These are phyloP conservation scores for Mystacornis crossleyi DNA, from an alignment of 2,113 vertebrate species.

Conservation along the genomic window DNA sequence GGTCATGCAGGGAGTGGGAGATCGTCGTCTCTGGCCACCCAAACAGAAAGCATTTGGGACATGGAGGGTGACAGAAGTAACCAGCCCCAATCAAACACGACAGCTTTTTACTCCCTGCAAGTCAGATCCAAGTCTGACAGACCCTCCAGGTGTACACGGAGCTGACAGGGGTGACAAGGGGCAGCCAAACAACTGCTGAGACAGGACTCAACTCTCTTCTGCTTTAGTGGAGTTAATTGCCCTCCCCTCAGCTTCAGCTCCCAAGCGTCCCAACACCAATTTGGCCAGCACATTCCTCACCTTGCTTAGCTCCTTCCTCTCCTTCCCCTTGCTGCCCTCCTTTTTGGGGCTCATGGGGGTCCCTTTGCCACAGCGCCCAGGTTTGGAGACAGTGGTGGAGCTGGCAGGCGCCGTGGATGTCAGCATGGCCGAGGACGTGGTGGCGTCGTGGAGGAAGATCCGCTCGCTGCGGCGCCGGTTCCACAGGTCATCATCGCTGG, in stretches of 20 bases:
- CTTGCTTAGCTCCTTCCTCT: conserved; percentile 81
- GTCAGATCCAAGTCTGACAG: not conserved
- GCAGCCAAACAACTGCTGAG: not conserved
- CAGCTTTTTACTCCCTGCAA: not conserved
- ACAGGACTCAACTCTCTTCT: not conserved
- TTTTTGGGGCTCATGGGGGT: conserved; percentile 78
- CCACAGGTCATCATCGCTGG: conserved; percentile 93
- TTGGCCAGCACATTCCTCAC: conserved; percentile 9
- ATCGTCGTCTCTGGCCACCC: not conserved
- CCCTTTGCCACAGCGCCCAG: conserved; percentile 77
- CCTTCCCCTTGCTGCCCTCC: conserved; percentile 78
- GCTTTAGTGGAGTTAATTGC: accelerated
- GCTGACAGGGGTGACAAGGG: not conserved
- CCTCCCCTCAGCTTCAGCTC: not conserved
- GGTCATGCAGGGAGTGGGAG: not conserved
- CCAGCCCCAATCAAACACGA: not conserved
- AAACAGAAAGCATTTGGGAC: not conserved
- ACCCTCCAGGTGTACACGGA: accelerated
- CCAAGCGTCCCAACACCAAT: not conserved
- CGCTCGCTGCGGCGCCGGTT: conserved; percentile 91
- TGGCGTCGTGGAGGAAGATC: conserved; percentile 93
- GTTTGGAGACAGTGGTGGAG: conserved; percentile 71
- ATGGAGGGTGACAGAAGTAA: not conserved
- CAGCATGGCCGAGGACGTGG: conserved; percentile 64
- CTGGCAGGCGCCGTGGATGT: not conserved